These are phyloP conservation scores for Thalassarche chlororhynchos DNA, from an alignment of 2,113 vertebrate genomes.

Conservation along the genomic window DNA sequence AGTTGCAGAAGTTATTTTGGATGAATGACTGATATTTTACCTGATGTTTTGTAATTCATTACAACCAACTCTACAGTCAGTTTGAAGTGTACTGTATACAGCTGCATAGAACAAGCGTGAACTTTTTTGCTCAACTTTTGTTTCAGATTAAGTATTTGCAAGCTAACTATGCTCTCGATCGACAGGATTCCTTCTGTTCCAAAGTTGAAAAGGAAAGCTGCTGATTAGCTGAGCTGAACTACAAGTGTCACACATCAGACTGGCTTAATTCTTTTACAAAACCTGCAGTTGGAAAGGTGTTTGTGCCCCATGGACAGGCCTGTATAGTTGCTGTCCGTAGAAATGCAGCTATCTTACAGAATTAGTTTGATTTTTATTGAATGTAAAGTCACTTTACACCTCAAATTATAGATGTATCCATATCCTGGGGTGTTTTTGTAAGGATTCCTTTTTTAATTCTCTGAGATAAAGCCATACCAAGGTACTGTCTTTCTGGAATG, in stretches of 20 bases:
- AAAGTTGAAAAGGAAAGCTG: background rate
- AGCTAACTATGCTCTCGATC: background rate
- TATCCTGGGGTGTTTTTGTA: background rate
- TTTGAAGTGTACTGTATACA: background rate
- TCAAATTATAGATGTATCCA: background rate
- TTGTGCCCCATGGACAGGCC: background rate
- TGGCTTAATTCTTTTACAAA: background rate
- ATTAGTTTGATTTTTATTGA: background rate
- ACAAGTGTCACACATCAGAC: background rate
- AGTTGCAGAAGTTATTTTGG: background rate
- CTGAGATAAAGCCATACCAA: background rate
- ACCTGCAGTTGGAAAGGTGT: background rate
- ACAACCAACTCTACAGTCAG: background rate
- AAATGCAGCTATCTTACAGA: background rate
- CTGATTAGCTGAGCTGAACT: background rate
- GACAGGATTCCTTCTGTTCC: background rate
- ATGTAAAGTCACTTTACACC: background rate
- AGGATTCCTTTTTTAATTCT: background rate
- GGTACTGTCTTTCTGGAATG: background rate
- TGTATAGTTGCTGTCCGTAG: background rate
- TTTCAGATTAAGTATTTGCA: background rate
- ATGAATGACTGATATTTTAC: background rate
- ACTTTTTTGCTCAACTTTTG: background rate
- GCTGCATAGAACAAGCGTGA: background rate
- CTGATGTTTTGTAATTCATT: background rate